Conservation (phyloP, 2,888 invertebrate genomes). For the Eilema caniola region DNA sequence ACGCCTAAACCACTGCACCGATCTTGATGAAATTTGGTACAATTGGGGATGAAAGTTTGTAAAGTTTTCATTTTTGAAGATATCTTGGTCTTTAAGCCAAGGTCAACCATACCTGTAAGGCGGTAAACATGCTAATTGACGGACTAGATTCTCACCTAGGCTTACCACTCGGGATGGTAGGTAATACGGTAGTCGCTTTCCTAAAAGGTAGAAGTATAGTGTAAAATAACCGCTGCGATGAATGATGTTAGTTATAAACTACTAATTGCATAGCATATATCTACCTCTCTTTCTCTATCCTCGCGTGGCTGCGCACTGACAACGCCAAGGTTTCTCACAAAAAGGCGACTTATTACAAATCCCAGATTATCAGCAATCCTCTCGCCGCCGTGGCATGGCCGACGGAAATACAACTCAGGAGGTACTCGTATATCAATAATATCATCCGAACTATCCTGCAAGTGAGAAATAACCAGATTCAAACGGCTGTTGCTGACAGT, state of each 20-base stretch:
- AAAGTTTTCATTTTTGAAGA: too few relatives aligned
- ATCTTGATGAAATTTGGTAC: too few relatives aligned
- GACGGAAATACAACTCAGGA: slow-evolving; percentile 51
- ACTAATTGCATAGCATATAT: slow-evolving; percentile 17
- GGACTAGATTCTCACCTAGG: too few relatives aligned
- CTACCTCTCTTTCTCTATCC: slow-evolving; percentile 64
- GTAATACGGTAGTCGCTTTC: not conserved
- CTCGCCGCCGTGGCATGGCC: slow-evolving; percentile 62
- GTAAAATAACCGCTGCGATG: too few relatives aligned
- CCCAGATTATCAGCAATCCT: slow-evolving; percentile 41
- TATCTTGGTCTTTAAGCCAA: too few relatives aligned
- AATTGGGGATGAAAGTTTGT: too few relatives aligned
- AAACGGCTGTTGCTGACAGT: not conserved
- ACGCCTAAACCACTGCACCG: too few relatives aligned
- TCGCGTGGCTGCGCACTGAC: slow-evolving; percentile 31
- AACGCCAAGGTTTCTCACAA: slow-evolving; percentile 61
- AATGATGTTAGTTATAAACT: too few relatives aligned
- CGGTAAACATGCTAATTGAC: too few relatives aligned
- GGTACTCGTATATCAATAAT: slow-evolving; percentile 59
- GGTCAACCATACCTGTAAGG: not conserved
- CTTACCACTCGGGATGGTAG: not conserved
- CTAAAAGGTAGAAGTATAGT: too few relatives aligned
- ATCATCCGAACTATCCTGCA: slow-evolving; percentile 63
- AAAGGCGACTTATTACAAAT: slow-evolving; percentile 52
- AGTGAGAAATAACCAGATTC: slow-evolving; percentile 15